Base-by-base conservation (phyloP, 2,797 vertebrate species). In the Chloroceryle inda region DNA sequence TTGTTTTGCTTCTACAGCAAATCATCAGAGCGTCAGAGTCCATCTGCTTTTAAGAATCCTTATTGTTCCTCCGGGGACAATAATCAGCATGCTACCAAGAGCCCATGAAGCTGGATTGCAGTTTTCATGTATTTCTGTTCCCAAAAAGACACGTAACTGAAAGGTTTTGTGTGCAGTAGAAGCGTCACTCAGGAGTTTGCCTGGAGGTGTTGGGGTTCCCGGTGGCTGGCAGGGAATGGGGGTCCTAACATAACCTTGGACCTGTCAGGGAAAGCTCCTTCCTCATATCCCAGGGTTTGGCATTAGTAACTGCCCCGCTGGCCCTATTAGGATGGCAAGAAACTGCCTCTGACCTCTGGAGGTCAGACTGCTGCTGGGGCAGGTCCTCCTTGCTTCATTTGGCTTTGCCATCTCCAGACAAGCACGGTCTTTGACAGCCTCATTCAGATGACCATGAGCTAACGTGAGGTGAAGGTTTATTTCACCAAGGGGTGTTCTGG, bases 41-140 rank as follows among this genome's bases (percentile, higher is more conserved):
- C 92, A 94, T 96, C 92, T 94, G 95, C 96, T 97, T 95, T 94
- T 76, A 89, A 87, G 95, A 92, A 89, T 86, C 63, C 67, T 93
- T 96, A 94, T 82, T 96, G 89, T 92, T 93, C 89, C 96, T 86
- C 53, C 0, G 63, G 88, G 94, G 90, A 88, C 85, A 94, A 82
- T 96, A 95, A 97, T 95, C 83, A 94, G 80, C 37, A 33, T 77
- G 67, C 74, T 79, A 95, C 80, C 95, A 95, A 96, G n/a, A 87
- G 53, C 23, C 67, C 7, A 18, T 71, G 93, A 88, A 94, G 78
- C 56, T 44, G 33, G 77, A 67, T 73, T 88, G 85, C 35, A 90
- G 59, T 92, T 92, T 84, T 85, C 64, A 40, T 67, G 27, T n/a
- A 84, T 89, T 96, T 76, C 55, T 90, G 59, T 50, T 92, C 77